phyloP scores from a whole-genome alignment of 2,797 vertebrate species.

The Sebastes minor region DNA sequence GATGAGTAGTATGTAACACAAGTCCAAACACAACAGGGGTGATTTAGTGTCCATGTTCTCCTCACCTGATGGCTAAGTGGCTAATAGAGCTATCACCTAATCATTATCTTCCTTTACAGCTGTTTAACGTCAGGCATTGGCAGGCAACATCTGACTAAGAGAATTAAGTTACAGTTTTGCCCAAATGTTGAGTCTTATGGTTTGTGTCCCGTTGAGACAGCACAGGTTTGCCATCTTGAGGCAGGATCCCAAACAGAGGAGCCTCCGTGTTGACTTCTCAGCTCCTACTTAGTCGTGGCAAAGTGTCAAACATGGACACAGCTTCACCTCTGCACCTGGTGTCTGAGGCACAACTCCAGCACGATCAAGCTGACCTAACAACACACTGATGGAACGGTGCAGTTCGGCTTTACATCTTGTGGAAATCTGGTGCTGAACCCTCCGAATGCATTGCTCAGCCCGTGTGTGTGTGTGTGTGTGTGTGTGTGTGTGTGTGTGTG shows the following conservation, averaged over 20 bases:
- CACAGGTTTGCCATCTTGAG: not conserved
- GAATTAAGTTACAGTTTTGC: not conserved
- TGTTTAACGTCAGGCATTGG: not conserved
- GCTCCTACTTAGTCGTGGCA: not conserved
- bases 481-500: too few species aligned
- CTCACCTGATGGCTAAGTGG: not conserved
- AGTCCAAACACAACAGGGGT: not conserved
- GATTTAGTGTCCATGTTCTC: slow-evolving; percentile 30
- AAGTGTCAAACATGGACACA: slow-evolving; percentile 11
- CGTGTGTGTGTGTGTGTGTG: too few species aligned
- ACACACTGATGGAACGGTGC: not conserved
- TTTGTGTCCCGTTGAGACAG: not conserved
- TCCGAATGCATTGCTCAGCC: slow-evolving; percentile 1
- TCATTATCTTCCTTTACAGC: not conserved
- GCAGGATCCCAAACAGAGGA: not conserved
- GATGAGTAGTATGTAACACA: not conserved
- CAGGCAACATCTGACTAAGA: not conserved
- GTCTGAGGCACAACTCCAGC: not conserved
- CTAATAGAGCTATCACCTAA: not conserved
- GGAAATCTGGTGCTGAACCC: slow-evolving; percentile 10
- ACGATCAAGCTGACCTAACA: not conserved
- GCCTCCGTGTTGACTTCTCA: not conserved
- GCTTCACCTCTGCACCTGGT: not conserved
- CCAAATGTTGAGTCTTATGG: not conserved
- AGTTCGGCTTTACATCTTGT: not conserved